Evolutionary conservation across 2,888 invertebrate species (phyloP).

Genomic region (Acronicta aceris): DNA sequence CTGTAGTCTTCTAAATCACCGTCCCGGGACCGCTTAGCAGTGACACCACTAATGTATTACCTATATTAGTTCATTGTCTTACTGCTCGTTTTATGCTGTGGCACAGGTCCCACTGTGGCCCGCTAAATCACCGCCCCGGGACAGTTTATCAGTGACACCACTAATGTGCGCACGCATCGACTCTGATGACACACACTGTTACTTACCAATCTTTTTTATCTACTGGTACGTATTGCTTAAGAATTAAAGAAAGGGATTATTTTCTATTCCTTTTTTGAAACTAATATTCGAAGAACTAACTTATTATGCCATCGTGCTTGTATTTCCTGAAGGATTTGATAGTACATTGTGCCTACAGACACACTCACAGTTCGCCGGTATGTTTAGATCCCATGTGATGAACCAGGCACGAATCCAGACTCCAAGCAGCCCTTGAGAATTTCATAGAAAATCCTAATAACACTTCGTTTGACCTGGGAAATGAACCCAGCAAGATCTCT

Average conservation of each 20-base stretch:
- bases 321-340: too few species aligned
- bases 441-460: too few species aligned
- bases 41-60: slow-evolving; percentile 44
- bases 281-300: too few species aligned
- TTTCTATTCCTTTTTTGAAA: too few species aligned
- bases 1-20: slow-evolving; percentile 50
- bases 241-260: background rate
- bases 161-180: slow-evolving; percentile 49
- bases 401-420: too few species aligned
- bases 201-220: slow-evolving; percentile 7
- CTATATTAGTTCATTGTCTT: background rate
- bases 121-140: slow-evolving; percentile 56
- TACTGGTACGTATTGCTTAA: background rate
- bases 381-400: too few species aligned
- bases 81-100: slow-evolving; percentile 25
- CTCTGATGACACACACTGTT: slow-evolving; percentile 30
- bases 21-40: slow-evolving; percentile 55
- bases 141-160: slow-evolving; percentile 51
- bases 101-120: slow-evolving; percentile 15
- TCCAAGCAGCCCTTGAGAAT: too few species aligned
- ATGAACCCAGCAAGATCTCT: too few species aligned
- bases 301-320: too few species aligned
- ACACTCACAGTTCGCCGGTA: too few species aligned
- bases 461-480: too few species aligned
- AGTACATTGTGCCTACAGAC: too few species aligned